Evolutionary conservation across 2,888 invertebrate genomes (phyloP).

Genomic region (Hydraecia micacea): DNA sequence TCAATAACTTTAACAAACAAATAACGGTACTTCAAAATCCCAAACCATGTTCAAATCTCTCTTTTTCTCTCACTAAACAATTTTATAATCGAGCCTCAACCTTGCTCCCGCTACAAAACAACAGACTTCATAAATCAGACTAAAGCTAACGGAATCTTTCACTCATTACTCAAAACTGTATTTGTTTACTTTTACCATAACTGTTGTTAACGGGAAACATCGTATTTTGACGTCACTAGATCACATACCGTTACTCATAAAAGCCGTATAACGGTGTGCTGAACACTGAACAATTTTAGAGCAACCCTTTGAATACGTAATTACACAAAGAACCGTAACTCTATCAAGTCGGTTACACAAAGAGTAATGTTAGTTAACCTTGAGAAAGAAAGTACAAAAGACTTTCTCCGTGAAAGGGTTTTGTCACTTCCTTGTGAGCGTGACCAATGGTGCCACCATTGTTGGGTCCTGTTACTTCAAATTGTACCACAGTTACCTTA

Average conservation of each 20-base stretch:
- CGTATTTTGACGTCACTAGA: conserved; percentile 67
- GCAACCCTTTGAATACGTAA: conserved; percentile 86
- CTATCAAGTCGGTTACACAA: conserved; percentile 83
- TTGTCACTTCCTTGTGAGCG: conserved; percentile 79
- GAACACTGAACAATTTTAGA: conserved; percentile 86
- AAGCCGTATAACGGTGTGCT: conserved; percentile 75
- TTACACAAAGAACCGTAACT: conserved; percentile 88
- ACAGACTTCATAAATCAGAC: conserved; percentile 58
- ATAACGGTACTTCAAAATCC: neutral
- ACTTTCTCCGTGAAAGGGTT: conserved; percentile 86
- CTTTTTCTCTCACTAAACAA: conserved; percentile 20
- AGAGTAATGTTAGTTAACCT: conserved; percentile 82
- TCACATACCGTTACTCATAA: conserved; percentile 82
- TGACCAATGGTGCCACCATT: conserved; percentile 77
- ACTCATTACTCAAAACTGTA: conserved; percentile 80
- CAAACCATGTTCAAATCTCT: conserved; percentile 10
- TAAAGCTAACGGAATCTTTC: conserved; percentile 69
- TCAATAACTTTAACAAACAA: neutral
- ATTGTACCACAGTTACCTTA: conserved; percentile 69
- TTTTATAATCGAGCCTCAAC: conserved; percentile 38
- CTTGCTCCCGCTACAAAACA: conserved; percentile 21
- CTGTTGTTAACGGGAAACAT: conserved; percentile 61
- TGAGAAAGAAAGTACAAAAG: conserved; percentile 85
- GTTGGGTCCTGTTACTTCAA: conserved; percentile 71
- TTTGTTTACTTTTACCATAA: conserved; percentile 70